Evolutionary conservation across 2,888 invertebrate genomes (phyloP), one percentile per base, ranked within the genome.

Genomic region (Ophion obscuratus): DNA sequence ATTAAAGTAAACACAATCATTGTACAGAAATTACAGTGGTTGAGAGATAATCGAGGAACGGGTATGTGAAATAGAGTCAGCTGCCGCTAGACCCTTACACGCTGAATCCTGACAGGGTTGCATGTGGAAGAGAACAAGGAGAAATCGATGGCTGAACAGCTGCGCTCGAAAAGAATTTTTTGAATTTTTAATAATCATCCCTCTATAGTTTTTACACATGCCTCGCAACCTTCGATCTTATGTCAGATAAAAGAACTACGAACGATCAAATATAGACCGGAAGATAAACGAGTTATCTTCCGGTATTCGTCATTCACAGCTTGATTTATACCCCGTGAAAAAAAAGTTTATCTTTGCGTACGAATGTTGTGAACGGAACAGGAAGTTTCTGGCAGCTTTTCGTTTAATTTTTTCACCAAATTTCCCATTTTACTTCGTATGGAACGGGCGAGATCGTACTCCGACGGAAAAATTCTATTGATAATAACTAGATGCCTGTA

Each of bases 141-240:
- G 64, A 64, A 66, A 66, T 77, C 76, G 20, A 77, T 77, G 66
- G 66, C 5, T 66, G 57, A 77, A 77, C 76, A 77, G 76, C 76
- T 77, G 76, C 20, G 57, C 53, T 5, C 14, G 20, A n/a, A n/a
- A 66, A 53, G 11, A 67, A 67, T 36, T 20, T 53, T 67, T 57
- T 36, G 31, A 53, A 57, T 77, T 76, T 76, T 66, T 57, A 24
- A 53, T 53, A 57, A 76, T 66, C 27, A 36, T n/a, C 24, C 17
- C 75, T 75, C 75, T 57, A 75, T 75, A 64, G 74, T 31, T 14
- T 66, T 36, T 53, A 9, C 6, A 31, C 27, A 66, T 53, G n/a
- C 66, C 24, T 74, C 62, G 53, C 47, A 76, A 64, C 47, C 2
- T 24, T 36, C 20, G 67, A 77, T 77, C 76, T 57, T 57, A 68